Conservation (phyloP, 2,113 vertebrate species). For the Apeltes quadracus region DNA sequence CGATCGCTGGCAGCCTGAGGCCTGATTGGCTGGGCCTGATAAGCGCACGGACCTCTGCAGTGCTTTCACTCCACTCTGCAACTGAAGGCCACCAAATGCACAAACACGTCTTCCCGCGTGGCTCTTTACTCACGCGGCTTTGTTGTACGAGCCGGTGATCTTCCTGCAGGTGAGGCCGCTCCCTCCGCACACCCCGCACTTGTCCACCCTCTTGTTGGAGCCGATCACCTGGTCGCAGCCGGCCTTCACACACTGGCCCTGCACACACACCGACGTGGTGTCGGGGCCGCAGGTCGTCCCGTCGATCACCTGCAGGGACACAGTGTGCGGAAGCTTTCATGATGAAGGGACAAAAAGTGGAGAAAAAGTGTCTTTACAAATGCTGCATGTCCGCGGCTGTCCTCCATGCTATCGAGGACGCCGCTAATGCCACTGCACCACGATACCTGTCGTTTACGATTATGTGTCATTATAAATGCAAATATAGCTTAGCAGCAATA, state of each 20-base stretch:
- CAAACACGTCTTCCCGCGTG: no score
- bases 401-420: background rate
- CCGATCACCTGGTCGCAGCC: conserved; percentile 93
- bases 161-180: conserved; percentile 89
- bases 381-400: no score
- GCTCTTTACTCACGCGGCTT: conserved; percentile 72
- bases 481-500: no score
- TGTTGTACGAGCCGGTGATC: conserved; percentile 88
- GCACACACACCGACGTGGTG: conserved; percentile 93
- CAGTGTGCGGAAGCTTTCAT: no score
- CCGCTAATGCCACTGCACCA: no score
- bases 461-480: no score
- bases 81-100: background rate
- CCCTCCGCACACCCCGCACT: conserved; percentile 93
- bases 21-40: background rate
- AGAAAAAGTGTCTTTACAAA: background rate
- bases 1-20: background rate
- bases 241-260: conserved; percentile 95
- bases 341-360: no score
- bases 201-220: conserved; percentile 92
- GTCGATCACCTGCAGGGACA: conserved; percentile 86
- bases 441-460: no score
- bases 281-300: conserved; percentile 94
- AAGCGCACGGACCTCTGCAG: background rate
- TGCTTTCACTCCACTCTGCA: background rate